A percentile compares a stretch with the other conserved stretches of the same genome.
These are phyloP conservation scores for Lochmaea capreae DNA, from an alignment of 2,888 invertebrate species.

Conservation along the genomic window DNA sequence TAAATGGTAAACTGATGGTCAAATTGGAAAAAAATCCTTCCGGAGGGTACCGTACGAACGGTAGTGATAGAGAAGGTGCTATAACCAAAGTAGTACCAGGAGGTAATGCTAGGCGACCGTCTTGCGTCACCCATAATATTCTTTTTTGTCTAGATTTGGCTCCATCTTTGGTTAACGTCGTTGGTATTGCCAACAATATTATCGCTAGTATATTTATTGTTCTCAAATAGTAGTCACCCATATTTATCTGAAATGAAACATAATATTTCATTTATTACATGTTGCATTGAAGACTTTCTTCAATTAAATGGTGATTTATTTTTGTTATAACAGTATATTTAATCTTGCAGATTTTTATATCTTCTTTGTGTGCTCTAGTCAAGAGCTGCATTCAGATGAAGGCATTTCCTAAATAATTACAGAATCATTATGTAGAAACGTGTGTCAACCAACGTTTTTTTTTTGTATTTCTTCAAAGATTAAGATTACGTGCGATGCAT, in stretches of 20 bases:
- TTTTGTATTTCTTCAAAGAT: neutral
- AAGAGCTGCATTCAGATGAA: neutral
- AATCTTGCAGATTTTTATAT: neutral
- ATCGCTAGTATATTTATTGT: conserved; percentile 32
- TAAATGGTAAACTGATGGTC: conserved; percentile 85
- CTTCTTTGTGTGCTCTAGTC: neutral
- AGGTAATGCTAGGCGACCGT: conserved; percentile 84
- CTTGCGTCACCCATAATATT: conserved; percentile 84
- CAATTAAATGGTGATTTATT: neutral
- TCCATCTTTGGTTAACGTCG: conserved; percentile 50
- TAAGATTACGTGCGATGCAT: neutral
- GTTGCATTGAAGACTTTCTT: neutral
- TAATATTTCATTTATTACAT: too few relatives aligned
- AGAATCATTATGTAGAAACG: neutral
- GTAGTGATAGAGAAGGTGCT: conserved; percentile 83
- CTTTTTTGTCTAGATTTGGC: conserved; percentile 83
- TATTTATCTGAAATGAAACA: conserved; percentile 4
- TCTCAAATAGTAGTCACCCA: conserved; percentile 31
- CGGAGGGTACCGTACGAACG: conserved; percentile 86
- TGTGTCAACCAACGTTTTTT: neutral
- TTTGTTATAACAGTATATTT: neutral
- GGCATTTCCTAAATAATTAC: neutral
- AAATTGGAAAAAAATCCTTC: conserved; percentile 87
- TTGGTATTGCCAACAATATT: conserved; percentile 41
- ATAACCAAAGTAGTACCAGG: conserved; percentile 85